phyloP scores from a whole-genome alignment of 2,888 invertebrate species.

The Mythimna albipuncta region DNA sequence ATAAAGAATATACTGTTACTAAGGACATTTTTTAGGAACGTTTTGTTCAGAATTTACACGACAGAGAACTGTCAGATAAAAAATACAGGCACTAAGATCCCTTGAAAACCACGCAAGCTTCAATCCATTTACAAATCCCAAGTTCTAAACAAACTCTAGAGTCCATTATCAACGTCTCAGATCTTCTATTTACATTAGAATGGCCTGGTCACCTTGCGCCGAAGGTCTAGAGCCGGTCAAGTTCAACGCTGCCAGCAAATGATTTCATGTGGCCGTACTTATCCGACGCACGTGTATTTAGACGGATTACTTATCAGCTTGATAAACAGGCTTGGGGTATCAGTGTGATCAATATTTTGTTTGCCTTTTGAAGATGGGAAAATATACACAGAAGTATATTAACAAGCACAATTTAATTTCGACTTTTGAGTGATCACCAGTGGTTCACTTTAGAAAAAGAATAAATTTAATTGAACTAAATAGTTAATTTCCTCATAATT shows the following conservation, averaged over 20 bases:
- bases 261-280: constrained; percentile 23
- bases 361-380: background rate
- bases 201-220: constrained; percentile 54
- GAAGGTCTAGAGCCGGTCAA: constrained; percentile 68
- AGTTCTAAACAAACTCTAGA: background rate
- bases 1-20: too few relatives aligned
- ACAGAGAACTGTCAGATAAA: too few relatives aligned
- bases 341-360: constrained; percentile 35
- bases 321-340: constrained; percentile 28
- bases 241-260: constrained; percentile 54
- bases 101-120: too few relatives aligned
- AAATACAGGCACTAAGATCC: too few relatives aligned
- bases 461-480: too few relatives aligned
- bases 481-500: too few relatives aligned
- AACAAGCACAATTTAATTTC: background rate
- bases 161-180: background rate
- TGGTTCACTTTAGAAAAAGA: too few relatives aligned
- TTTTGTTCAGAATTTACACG: too few relatives aligned
- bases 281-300: constrained; percentile 45
- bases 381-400: background rate
- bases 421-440: too few relatives aligned
- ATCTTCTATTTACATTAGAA: constrained; percentile 34
- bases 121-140: constrained; percentile 2
- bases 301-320: constrained; percentile 48
- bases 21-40: too few relatives aligned